A percentile compares a stretch with the other conserved stretches of the same genome.
Conservation (phyloP, 2,888 invertebrate species). For the Pristionchus exspectatus region DNA sequence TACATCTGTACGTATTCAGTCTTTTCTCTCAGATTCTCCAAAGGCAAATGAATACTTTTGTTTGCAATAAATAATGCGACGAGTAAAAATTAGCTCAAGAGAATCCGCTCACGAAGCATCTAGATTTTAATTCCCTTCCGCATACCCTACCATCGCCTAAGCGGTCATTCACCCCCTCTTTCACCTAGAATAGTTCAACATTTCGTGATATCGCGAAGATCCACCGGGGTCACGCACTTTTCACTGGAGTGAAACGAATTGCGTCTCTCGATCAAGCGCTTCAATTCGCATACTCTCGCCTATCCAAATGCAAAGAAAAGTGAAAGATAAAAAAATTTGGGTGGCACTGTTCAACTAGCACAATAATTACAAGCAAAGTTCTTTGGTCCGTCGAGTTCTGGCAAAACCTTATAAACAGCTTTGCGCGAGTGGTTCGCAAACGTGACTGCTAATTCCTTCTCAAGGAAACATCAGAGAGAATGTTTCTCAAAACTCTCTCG, state of each 20-base stretch:
- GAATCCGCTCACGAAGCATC: background rate
- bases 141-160: background rate
- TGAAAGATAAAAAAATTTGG: no score
- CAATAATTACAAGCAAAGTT: no score
- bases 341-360: no score
- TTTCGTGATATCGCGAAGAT: background rate
- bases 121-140: background rate
- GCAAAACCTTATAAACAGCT: background rate
- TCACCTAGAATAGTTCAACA: background rate
- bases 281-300: no score
- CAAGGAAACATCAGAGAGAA: background rate
- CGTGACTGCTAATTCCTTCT: background rate
- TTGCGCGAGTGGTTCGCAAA: slow-evolving; percentile 8
- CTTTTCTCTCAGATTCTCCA: no score
- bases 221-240: background rate
- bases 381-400: background rate
- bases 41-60: no score
- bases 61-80: no score
- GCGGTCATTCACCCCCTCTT: slow-evolving; percentile 36
- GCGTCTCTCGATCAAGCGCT: background rate
- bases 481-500: background rate
- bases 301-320: no score
- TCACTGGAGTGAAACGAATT: background rate
- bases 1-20: no score
- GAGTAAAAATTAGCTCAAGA: no score